Conservation (phyloP, 2,113 vertebrate genomes). For the Pollachius pollachius region DNA sequence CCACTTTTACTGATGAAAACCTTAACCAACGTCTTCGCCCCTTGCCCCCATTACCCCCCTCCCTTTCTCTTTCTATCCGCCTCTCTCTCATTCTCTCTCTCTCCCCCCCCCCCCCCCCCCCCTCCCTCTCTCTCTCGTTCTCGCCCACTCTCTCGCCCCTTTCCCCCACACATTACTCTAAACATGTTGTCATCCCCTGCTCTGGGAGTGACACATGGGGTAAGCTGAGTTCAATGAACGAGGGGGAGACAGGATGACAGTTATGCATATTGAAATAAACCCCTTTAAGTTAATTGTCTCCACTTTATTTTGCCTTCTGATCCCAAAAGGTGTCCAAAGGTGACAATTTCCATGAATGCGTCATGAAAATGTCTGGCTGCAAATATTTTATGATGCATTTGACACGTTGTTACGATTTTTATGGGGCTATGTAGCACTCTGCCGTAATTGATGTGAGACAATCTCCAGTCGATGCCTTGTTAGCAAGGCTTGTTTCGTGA, state of each 20-base stretch:
- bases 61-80: constrained; percentile 2
- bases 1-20: constrained; percentile 59
- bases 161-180: no score
- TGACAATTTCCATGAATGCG: constrained; percentile 22
- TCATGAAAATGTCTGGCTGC: constrained; percentile 16
- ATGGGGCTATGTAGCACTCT: constrained; percentile 20
- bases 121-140: not conserved
- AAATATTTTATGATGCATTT: constrained; percentile 16
- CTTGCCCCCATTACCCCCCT: not conserved
- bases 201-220: no score
- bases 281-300: constrained; percentile 36
- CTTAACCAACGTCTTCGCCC: constrained; percentile 18
- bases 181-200: no score
- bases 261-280: constrained; percentile 33
- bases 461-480: not conserved
- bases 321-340: constrained; percentile 5
- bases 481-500: constrained; percentile 6
- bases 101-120: not conserved
- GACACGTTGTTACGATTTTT: constrained; percentile 6
- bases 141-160: no score
- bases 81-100: constrained; percentile 14
- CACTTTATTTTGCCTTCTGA: not conserved
- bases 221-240: not conserved
- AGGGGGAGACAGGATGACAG: constrained; percentile 8
- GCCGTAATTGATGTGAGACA: not conserved